These are phyloP conservation scores for Gavia stellata DNA, from an alignment of 2,113 vertebrate species.

Conservation along the genomic window DNA sequence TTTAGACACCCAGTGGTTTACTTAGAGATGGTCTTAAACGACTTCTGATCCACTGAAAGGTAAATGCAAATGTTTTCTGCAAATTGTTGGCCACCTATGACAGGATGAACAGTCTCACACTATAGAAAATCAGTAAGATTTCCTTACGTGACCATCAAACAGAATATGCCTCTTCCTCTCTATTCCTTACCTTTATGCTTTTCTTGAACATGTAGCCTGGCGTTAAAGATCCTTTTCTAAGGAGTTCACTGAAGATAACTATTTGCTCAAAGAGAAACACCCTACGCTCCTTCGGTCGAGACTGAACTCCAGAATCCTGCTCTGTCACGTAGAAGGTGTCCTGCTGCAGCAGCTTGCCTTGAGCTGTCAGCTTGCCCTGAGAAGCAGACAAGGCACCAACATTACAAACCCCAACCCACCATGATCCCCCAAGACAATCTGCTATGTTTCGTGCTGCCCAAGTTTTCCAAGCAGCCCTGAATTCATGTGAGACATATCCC, in stretches of 20 bases:
- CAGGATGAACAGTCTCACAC: not conserved
- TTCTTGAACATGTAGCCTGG: constrained; percentile 96
- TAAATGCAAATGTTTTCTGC: not conserved
- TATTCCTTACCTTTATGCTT: constrained; percentile 88
- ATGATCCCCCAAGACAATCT: not conserved
- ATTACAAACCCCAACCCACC: not conserved
- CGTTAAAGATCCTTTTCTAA: constrained; percentile 93
- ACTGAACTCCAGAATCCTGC: constrained; percentile 89
- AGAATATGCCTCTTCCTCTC: not conserved
- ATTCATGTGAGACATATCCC: not conserved
- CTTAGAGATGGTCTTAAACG: not conserved
- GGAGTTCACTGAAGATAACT: constrained; percentile 97
- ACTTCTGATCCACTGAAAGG: not conserved
- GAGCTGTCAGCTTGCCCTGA: constrained; percentile 92
- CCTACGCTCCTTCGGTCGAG: constrained; percentile 91
- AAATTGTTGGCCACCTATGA: not conserved
- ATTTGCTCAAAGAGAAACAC: constrained; percentile 99
- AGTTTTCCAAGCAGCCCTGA: not conserved
- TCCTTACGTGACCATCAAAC: not conserved
- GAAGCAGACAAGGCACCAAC: not conserved
- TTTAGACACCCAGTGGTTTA: not conserved
- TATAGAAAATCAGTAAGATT: not conserved
- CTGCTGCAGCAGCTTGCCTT: constrained; percentile 96
- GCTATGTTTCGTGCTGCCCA: not conserved
- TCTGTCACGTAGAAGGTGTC: constrained; percentile 96